A percentile compares a stretch with the other conserved stretches of the same genome.
phyloP scores from a whole-genome alignment of 2,113 vertebrate genomes.

The Bungarus multicinctus region DNA sequence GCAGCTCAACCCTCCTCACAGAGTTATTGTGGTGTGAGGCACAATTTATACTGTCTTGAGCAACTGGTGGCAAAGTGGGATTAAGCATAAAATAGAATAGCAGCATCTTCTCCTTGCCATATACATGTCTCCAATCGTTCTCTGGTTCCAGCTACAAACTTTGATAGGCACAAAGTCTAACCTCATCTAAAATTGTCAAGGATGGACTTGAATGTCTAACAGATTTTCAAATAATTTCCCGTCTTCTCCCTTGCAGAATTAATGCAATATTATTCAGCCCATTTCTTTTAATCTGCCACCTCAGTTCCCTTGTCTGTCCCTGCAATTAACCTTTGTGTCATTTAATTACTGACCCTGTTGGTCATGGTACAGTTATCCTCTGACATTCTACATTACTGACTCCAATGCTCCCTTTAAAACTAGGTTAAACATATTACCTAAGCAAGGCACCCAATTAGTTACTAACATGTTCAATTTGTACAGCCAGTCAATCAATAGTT shows the following conservation, averaged over 20 bases:
- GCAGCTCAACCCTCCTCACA: not conserved
- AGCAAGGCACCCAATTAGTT: slow-evolving; percentile 51
- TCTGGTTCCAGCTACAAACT: not conserved
- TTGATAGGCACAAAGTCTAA: not conserved
- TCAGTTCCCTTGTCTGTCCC: slow-evolving; percentile 29
- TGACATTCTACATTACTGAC: slow-evolving; percentile 45
- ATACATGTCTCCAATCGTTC: not conserved
- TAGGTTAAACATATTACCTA: slow-evolving; percentile 36
- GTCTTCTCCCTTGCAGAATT: not conserved
- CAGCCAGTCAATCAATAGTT: slow-evolving; percentile 38
- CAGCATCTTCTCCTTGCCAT: not conserved
- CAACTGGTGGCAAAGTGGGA: not conserved
- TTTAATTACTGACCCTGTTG: slow-evolving; percentile 47
- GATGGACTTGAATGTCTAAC: not conserved
- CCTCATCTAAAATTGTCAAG: slow-evolving; percentile 26
- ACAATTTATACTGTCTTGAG: not conserved
- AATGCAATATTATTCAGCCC: slow-evolving; percentile 12
- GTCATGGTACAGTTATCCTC: slow-evolving; percentile 36
- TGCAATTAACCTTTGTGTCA: slow-evolving; percentile 55
- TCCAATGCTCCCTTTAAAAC: slow-evolving; percentile 43
- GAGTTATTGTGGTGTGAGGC: not conserved
- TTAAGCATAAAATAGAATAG: not conserved
- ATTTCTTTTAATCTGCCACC: slow-evolving; percentile 41
- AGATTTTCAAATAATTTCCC: slow-evolving; percentile 3
- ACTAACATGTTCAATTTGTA: slow-evolving; percentile 42